These are phyloP conservation scores for Junonia oenone DNA, from an alignment of 2,888 invertebrate genomes.

Conservation along the genomic window DNA sequence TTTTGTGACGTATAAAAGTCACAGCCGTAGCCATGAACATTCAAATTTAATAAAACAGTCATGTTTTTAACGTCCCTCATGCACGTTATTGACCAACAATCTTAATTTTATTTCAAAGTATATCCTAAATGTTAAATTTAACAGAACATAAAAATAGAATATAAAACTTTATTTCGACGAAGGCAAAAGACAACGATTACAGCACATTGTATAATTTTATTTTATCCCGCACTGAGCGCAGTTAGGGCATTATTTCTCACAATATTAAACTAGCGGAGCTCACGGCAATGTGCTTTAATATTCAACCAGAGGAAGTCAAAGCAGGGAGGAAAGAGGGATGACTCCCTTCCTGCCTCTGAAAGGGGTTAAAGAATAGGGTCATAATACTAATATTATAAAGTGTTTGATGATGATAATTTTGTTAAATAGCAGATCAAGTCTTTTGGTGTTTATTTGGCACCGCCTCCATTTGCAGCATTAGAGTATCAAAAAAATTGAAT, in stretches of 20 bases:
- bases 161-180: background rate
- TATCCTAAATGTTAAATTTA: too few relatives aligned
- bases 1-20: too few relatives aligned
- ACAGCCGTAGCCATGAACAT: too few relatives aligned
- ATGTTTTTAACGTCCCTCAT: too few relatives aligned
- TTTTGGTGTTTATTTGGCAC: background rate
- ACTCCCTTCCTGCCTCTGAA: slow-evolving; percentile 9
- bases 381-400: background rate
- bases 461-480: too few relatives aligned
- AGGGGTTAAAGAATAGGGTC: background rate
- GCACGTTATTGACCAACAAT: too few relatives aligned
- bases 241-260: background rate
- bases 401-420: background rate
- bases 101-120: too few relatives aligned
- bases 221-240: background rate
- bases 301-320: slow-evolving; percentile 10
- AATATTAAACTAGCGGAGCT: background rate
- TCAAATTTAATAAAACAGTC: too few relatives aligned
- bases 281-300: background rate
- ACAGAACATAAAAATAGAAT: too few relatives aligned
- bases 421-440: too few relatives aligned
- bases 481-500: too few relatives aligned
- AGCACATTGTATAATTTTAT: background rate
- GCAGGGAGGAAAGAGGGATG: slow-evolving; percentile 11
- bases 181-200: background rate